A percentile compares a stretch with the other conserved stretches of the same genome.
Evolutionary conservation across 2,113 vertebrate genomes (phyloP).

Genomic region (Etheostoma cragini): DNA sequence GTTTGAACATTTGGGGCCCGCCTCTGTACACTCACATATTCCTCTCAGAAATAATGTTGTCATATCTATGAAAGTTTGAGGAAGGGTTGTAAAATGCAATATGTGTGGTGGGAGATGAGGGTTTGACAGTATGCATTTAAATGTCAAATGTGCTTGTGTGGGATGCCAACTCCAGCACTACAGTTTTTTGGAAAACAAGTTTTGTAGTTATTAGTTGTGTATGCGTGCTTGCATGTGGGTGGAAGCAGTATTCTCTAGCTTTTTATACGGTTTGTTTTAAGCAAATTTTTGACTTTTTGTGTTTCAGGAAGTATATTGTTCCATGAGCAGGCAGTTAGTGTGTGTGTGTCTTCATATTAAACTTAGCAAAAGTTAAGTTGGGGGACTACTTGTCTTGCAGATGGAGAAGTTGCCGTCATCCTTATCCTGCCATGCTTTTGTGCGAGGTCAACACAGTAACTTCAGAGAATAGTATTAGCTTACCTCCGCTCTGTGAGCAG

Average conservation of each 20-base stretch:
- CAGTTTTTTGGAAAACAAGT: constrained; percentile 11
- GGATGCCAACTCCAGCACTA: constrained; percentile 28
- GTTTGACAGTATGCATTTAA: constrained; percentile 35
- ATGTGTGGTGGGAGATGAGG: constrained; percentile 12
- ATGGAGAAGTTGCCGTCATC: no score
- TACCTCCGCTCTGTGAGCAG: no score
- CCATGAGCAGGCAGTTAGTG: background rate
- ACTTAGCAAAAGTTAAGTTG: constrained; percentile 9
- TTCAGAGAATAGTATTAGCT: no score
- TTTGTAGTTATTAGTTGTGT: constrained; percentile 34
- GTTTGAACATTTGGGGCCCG: background rate
- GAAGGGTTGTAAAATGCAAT: constrained; percentile 2
- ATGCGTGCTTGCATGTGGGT: constrained; percentile 20
- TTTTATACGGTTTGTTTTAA: constrained; percentile 16
- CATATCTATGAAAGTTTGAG: constrained; percentile 1
- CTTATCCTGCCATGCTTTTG: no score
- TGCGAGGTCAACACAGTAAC: no score
- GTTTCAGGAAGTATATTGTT: constrained; percentile 11
- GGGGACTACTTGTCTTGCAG: background rate
- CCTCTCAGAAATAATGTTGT: constrained; percentile 12
- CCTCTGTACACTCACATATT: background rate
- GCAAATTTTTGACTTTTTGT: constrained; percentile 28
- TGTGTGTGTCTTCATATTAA: background rate
- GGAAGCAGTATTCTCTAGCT: background rate
- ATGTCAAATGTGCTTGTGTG: constrained; percentile 40